These are phyloP conservation scores for Archips crataeganus DNA, from an alignment of 2,888 invertebrate genomes.

Conservation along the genomic window DNA sequence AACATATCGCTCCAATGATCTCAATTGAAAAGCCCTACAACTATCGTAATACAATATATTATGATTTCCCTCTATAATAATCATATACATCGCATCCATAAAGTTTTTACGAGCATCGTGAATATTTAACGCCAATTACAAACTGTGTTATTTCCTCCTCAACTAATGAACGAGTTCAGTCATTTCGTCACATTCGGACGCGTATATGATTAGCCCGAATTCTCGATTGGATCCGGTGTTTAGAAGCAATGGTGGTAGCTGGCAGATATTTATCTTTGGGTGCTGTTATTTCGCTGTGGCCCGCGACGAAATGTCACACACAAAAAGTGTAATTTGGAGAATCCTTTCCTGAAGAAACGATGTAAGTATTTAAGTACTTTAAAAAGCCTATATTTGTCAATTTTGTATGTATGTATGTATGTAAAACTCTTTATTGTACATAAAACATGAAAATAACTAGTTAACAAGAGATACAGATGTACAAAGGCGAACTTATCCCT, in stretches of 20 bases:
- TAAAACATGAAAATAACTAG: too few relatives aligned
- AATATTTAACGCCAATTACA: slow-evolving; percentile 36
- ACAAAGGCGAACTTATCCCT: too few relatives aligned
- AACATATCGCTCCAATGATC: slow-evolving; percentile 1
- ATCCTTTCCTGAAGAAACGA: too few relatives aligned
- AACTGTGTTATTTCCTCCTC: slow-evolving; percentile 37
- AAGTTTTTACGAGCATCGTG: slow-evolving; percentile 17
- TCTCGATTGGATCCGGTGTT: slow-evolving; percentile 34
- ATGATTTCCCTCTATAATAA: slow-evolving; percentile 13
- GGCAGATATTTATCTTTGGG: slow-evolving; percentile 24
- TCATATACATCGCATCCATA: slow-evolving; percentile 12
- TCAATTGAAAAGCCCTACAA: neutral
- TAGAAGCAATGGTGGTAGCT: slow-evolving; percentile 1
- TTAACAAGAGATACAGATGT: too few relatives aligned
- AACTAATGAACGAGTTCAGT: slow-evolving; percentile 19
- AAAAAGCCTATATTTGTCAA: too few relatives aligned
- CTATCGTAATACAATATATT: neutral
- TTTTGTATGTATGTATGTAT: too few relatives aligned
- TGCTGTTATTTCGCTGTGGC: neutral
- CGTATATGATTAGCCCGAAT: slow-evolving; percentile 34
- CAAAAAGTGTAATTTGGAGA: neutral
- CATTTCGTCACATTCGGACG: slow-evolving; percentile 34
- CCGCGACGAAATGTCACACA: neutral
- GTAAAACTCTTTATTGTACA: too few relatives aligned
- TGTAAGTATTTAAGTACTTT: too few relatives aligned